A percentile compares a stretch with the other conserved stretches of the same genome.
Evolutionary conservation across 2,888 invertebrate species (phyloP).

Genomic region (Sphinx pinastri): DNA sequence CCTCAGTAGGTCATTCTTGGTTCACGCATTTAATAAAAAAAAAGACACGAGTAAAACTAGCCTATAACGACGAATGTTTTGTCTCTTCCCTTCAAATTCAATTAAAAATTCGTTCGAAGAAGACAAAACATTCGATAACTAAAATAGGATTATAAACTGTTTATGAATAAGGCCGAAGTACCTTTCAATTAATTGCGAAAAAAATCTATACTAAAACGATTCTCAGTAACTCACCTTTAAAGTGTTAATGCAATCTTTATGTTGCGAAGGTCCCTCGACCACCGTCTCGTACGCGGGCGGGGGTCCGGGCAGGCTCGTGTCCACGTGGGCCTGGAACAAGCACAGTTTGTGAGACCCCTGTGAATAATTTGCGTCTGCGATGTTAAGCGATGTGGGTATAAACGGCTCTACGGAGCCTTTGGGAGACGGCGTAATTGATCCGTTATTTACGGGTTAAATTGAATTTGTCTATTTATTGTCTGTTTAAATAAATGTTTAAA

Average conservation of each 20-base stretch:
- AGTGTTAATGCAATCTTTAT: slow-evolving; percentile 54
- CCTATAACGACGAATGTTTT: too few species aligned
- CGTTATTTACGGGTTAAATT: slow-evolving; percentile 1
- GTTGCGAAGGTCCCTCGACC: slow-evolving; percentile 55
- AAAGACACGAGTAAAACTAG: too few species aligned
- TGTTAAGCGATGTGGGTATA: neutral
- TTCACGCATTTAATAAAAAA: too few species aligned
- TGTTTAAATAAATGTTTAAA: neutral
- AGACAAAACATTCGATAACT: too few species aligned
- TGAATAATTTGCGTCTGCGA: neutral
- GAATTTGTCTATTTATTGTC: neutral
- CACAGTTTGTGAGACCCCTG: neutral
- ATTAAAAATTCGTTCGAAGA: too few species aligned
- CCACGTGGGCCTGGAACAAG: slow-evolving; percentile 59
- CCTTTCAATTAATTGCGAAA: neutral
- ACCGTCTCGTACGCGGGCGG: slow-evolving; percentile 87
- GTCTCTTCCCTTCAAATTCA: too few species aligned
- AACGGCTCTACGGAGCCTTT: neutral
- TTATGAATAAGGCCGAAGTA: too few species aligned
- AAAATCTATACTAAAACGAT: slow-evolving; percentile 31
- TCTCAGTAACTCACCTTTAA: slow-evolving; percentile 52
- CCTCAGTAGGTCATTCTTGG: too few species aligned
- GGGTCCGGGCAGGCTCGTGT: slow-evolving; percentile 75
- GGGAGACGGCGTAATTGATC: neutral
- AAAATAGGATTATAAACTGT: too few species aligned